Evolutionary conservation across 2,797 vertebrate genomes (phyloP), one percentile per base, ranked within the genome.

Genomic region (Danio albolineatus): DNA sequence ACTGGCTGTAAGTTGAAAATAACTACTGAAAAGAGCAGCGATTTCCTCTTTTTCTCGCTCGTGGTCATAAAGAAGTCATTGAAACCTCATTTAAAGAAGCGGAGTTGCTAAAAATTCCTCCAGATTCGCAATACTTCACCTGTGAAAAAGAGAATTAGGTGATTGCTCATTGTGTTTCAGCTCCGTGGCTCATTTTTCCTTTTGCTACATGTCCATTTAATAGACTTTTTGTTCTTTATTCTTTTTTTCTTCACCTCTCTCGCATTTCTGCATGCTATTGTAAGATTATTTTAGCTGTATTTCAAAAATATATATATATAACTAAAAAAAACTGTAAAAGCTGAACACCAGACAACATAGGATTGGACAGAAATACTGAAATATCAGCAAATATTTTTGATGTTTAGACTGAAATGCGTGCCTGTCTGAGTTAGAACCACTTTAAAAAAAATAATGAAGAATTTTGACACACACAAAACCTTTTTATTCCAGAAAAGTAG

Each of bases 41-140:
- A 83, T 81, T 73, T 78, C 61, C 75, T 66, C 41, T 16, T 65
- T 65, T 78, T 76, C 76, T 56, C 54, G 49, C 43, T 80, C n/a
- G 73, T 82, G 56, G 65, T 71, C 66, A 61, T 73, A 79, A 71
- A 82, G 78, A 51, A 82, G 74, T 79, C 49, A 80, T 73, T 82
- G 53, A 82, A 80, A 71, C 9, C 46, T 16, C n/a, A 71, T 71
- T 78, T 78, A 70, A 71, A 78, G 17, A 71, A 71, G 46, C n/a
- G 41, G 43, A 59, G 67, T 60, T 75, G 48, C 53, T 73, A 46
- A 69, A 67, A 57, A 56, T 51, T 56, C 8, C 28, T 51, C 17
- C 19, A 53, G 10, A 9, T 69, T 48, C 48, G 21, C 39, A 59
- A 77, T 77, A 69, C 66, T 59, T 77, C 28, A 77, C 53, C 36